Evolutionary conservation across 2,888 invertebrate species (phyloP), one percentile per base, ranked within the genome.

Genomic region (Drosophila histrio): DNA sequence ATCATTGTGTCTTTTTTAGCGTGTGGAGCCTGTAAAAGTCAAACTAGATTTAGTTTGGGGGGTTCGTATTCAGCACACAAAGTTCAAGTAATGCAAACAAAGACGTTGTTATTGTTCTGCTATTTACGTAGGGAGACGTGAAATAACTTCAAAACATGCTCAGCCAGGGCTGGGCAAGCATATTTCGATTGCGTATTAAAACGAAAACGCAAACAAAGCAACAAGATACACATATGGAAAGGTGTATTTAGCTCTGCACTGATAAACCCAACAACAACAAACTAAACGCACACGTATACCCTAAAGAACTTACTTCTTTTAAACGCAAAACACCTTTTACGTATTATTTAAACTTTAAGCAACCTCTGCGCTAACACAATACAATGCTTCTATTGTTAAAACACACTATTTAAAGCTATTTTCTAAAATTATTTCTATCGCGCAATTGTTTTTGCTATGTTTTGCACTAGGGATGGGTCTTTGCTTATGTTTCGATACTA

Each of bases 201-300:
- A 30, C 57, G 39, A 49, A 69, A 53, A 52, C 58, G 53, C 70
- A 77, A 79, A 82, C 86, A 82, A 85, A 78, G 77, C 70, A 70
- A 74, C 60, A 66, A 77, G 52, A 72, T 75, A 77, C 72, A 78
- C 72, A 80, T 76, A 79, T 73, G 72, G 17, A 66, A 66, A 56
- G 58, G 59, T 72, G 47, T 50, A 59, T 69, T 72, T 78, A 49
- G 66, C 54, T 52, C 26, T 47, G 72, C 63, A 67, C 78, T 86
- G 84, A 85, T 86, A 86, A 85, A 77, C 77, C 43, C 79, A 85
- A 69, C 84, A 85, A 84, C 83, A 83, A 86, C 84, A 87, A 86
- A 80, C 77, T 65, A 77, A 81, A 79, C 73, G 53, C 72, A 77
- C 61, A 70, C 67, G 46, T 53, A 70, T 57, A 47, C 38, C 47